Conservation (phyloP, 2,797 vertebrate species). For the Falco columbarius region DNA sequence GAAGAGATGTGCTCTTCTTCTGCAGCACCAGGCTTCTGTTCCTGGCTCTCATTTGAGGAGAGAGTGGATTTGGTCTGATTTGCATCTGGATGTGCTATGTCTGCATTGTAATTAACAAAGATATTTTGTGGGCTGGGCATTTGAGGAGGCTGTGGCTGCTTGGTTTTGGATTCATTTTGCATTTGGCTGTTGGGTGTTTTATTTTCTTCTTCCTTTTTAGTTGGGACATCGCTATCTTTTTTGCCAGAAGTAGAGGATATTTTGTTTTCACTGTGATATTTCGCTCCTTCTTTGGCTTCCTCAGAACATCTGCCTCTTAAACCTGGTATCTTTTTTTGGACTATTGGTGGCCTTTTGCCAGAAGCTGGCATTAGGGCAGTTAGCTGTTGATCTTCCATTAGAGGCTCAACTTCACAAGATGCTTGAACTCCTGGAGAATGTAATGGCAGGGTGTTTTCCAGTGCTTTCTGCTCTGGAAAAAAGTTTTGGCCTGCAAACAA, state of each 20-base stretch:
- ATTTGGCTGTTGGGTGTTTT: neutral
- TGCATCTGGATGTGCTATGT: neutral
- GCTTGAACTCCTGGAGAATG: neutral
- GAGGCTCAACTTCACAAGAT: neutral
- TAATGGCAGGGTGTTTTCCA: neutral
- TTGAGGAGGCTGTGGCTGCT: neutral
- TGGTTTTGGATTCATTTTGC: neutral
- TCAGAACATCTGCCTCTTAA: neutral
- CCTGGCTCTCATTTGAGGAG: neutral
- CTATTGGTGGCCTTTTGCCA: neutral
- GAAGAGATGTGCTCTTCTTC: neutral
- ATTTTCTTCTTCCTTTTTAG: neutral
- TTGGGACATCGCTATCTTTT: neutral
- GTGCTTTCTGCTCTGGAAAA: conserved; percentile 24
- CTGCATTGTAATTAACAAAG: neutral
- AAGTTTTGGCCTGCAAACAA: conserved; percentile 34
- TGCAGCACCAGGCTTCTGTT: neutral
- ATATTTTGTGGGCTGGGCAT: neutral
- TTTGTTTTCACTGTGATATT: neutral
- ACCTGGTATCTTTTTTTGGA: neutral
- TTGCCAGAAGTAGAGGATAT: neutral
- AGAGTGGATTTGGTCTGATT: neutral
- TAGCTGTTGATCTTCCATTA: neutral
- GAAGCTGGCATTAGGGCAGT: neutral
- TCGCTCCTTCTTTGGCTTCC: neutral